A percentile compares a stretch with the other conserved stretches of the same genome.
phyloP scores from a whole-genome alignment of 2,888 invertebrate species.

The Criorhina ranunculi region DNA sequence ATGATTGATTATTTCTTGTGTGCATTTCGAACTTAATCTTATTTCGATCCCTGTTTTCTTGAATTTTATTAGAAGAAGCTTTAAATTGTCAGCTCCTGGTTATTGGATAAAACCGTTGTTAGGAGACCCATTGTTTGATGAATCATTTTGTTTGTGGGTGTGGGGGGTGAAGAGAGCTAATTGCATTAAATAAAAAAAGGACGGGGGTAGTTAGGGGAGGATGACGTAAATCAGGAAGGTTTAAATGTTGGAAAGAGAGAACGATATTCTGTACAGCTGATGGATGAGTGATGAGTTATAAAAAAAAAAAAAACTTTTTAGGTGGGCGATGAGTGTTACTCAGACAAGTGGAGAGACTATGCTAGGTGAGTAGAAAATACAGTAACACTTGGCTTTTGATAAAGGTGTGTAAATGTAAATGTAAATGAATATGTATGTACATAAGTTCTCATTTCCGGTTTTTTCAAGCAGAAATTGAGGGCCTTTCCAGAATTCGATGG shows the following conservation, averaged over 20 bases:
- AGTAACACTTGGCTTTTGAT: too few species aligned
- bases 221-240: neutral
- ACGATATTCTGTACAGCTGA: too few species aligned
- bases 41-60: constrained; percentile 16
- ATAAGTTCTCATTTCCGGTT: too few species aligned
- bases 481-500: too few species aligned
- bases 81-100: neutral
- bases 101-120: neutral
- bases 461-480: too few species aligned
- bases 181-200: constrained; percentile 25
- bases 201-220: neutral
- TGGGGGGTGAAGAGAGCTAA: constrained; percentile 12
- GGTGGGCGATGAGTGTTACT: too few species aligned
- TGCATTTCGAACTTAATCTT: constrained; percentile 26
- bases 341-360: too few species aligned
- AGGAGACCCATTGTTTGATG: neutral
- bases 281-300: too few species aligned
- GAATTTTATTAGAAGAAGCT: neutral
- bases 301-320: too few species aligned
- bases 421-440: too few species aligned
- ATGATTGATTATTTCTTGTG: constrained; percentile 60
- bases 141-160: neutral
- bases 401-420: too few species aligned
- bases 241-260: neutral
- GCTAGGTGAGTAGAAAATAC: too few species aligned